Evolutionary conservation across 2,113 vertebrate genomes (phyloP).

Genomic region (Piprites chloris): DNA sequence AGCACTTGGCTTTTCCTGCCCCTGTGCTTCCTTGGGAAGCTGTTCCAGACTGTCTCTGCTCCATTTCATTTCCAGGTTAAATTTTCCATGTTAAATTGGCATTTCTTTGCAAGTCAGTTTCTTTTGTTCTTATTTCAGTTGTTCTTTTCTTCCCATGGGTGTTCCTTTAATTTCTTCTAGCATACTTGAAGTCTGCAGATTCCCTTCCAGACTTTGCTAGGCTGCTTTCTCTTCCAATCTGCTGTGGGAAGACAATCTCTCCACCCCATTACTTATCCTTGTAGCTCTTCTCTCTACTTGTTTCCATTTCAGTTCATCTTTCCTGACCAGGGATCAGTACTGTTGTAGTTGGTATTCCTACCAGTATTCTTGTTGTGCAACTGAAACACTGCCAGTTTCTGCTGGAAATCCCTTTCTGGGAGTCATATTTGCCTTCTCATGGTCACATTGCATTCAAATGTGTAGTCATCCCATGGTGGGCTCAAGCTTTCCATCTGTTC

Average conservation of each 20-base stretch:
- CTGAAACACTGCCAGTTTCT: not conserved
- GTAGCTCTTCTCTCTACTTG: not conserved
- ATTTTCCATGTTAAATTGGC: conserved; percentile 27
- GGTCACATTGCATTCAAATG: not conserved
- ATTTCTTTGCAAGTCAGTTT: conserved; percentile 24
- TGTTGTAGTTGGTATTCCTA: not conserved
- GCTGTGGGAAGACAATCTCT: not conserved
- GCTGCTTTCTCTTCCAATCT: not conserved
- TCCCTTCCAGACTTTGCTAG: not conserved
- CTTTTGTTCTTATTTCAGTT: conserved; percentile 34
- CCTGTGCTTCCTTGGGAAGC: not conserved
- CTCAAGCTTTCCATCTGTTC: not conserved
- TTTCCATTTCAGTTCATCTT: conserved; percentile 27
- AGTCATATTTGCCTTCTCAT: not conserved
- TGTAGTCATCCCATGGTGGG: not conserved
- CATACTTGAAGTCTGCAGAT: not conserved
- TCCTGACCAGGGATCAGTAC: not conserved
- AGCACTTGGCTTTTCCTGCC: not conserved
- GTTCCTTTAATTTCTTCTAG: not conserved
- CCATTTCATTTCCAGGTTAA: conserved; percentile 31
- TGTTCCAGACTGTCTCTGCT: not conserved
- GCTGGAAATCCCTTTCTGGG: not conserved
- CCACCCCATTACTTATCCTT: not conserved
- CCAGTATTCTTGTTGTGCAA: not conserved
- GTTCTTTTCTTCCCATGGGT: not conserved